Base-by-base conservation (phyloP, 2,797 vertebrate species). In the Myoxocephalus aenaeus region DNA sequence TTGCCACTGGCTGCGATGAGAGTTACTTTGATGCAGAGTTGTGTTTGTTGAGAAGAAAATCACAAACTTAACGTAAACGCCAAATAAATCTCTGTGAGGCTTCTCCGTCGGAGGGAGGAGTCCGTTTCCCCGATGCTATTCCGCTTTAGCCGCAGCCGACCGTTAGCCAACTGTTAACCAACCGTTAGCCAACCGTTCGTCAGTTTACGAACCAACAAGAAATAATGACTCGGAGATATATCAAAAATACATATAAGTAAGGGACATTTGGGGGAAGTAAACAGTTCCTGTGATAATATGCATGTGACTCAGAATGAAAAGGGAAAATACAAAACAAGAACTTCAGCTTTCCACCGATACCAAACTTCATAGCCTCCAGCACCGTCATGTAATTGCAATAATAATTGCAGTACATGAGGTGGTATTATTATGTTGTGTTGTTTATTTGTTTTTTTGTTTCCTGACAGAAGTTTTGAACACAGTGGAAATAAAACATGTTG, bases 21-120 rank as follows among this genome's bases (percentile, higher is more conserved):
- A 56, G n/a, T 48, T 36, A 10, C 57, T 65, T 75, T 68, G 62
- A 62, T 27, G 5, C 25, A 3, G 38, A 1, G 34, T 54, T 73
- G 22, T 27, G 29, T 64, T 56, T 58, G 6, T 22, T 58, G 18
- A 53, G 34, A 58, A 15, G 11, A 17, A 22, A 66, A 27, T 71
- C 18, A 1, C 25, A 32, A n/a, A 32, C 61, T 48, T 22, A 27
- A 54, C 54, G 9, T 17, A 51, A 27, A 27, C 25, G 25, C 25
- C 1, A 82, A 82, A 68, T 68, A 67, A 90, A 93, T 93, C 90
- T 89, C 86, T 89, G 85, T 87, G 90, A 93, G 88, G 88, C 81
- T 92, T 91, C 91, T 91, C 91, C 88, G 93, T 92, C 92, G 91
- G 87, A 90, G 92, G 91, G 92, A 94, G 93, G 93, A 91, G 91